Evolutionary conservation across 1,140 invertebrate species (phyloP).

Genomic region (Nylanderia fulva): DNA sequence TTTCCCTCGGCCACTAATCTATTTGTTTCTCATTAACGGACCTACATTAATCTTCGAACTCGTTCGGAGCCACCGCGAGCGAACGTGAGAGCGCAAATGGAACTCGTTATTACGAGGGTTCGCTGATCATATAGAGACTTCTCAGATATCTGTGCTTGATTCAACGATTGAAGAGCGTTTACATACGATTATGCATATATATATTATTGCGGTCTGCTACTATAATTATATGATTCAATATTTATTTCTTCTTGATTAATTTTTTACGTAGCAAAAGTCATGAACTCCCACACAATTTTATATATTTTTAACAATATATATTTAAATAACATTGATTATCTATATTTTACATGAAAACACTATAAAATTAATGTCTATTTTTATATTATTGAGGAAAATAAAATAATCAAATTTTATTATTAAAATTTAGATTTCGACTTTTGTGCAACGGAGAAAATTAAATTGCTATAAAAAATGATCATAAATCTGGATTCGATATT

Average conservation of each 20-base stretch:
- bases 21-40: constrained; percentile 85
- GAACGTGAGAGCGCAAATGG: constrained; percentile 72
- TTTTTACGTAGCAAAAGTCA: neutral
- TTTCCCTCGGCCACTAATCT: constrained; percentile 62
- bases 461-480: neutral
- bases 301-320: neutral
- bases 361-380: neutral
- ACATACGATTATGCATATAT: neutral
- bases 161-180: constrained; percentile 5
- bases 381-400: neutral
- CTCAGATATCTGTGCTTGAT: neutral
- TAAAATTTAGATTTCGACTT: neutral
- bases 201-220: neutral
- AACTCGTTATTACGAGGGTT: constrained; percentile 70
- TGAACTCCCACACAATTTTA: neutral
- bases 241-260: neutral
- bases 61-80: constrained; percentile 26
- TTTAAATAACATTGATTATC: too few species aligned
- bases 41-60: constrained; percentile 82
- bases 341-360: neutral
- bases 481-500: neutral
- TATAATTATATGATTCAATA: neutral
- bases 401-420: neutral
- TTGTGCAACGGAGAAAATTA: neutral
- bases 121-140: neutral